These are phyloP conservation scores for Schizothorax lantsangensis DNA, from an alignment of 2,797 vertebrate species.

Conservation along the genomic window DNA sequence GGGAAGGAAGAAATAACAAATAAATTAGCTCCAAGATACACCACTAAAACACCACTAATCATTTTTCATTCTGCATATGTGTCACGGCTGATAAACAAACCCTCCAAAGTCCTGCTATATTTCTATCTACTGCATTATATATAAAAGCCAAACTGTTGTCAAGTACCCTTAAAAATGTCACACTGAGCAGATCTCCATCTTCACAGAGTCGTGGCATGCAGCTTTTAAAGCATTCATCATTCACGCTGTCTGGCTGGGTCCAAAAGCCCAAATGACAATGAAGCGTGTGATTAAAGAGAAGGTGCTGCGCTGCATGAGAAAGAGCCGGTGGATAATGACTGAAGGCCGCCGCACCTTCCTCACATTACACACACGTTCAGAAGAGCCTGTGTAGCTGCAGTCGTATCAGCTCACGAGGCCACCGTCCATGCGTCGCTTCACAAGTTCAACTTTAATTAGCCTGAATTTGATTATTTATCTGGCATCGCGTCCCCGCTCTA, in stretches of 20 bases:
- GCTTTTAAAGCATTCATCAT: slow-evolving; percentile 32
- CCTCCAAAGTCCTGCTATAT: background rate
- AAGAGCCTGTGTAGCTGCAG: background rate
- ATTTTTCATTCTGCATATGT: background rate
- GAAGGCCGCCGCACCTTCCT: slow-evolving; percentile 10
- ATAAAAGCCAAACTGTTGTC: background rate
- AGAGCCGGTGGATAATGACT: slow-evolving; percentile 18
- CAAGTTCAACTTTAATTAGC: background rate
- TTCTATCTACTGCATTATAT: background rate
- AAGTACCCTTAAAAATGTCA: slow-evolving; percentile 13
- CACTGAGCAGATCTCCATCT: slow-evolving; percentile 20
- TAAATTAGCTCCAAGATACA: background rate
- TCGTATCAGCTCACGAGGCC: background rate
- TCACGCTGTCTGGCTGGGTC: slow-evolving; percentile 20
- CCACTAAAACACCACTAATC: background rate
- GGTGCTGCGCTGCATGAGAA: slow-evolving; percentile 51
- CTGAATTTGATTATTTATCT: background rate
- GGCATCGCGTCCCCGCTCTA: background rate
- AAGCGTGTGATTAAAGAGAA: slow-evolving; percentile 52
- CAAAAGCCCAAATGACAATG: slow-evolving; percentile 56
- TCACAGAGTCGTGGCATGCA: background rate
- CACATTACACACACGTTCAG: background rate
- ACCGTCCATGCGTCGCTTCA: background rate
- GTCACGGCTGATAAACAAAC: background rate
- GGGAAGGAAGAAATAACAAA: background rate